Conservation (phyloP, 2,797 vertebrate species). For the Notolepis coatsorum region DNA sequence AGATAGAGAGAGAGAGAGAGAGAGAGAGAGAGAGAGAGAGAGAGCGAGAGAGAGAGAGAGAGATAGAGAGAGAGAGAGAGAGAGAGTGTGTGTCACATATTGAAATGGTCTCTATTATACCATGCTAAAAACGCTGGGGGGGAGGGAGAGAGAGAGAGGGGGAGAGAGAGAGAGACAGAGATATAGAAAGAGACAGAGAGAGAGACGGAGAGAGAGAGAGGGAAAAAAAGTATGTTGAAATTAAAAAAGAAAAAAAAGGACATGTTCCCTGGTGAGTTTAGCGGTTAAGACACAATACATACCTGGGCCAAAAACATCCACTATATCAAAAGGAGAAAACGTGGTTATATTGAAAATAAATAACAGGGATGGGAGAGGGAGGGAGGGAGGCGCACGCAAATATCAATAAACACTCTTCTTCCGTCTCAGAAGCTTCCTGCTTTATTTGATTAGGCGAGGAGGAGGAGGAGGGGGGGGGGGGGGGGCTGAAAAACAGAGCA, state of each 20-base stretch:
- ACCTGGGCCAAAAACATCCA: slow-evolving; percentile 38
- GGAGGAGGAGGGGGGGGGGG: slow-evolving; percentile 57
- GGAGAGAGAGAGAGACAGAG: too few relatives aligned
- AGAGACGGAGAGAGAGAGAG: too few relatives aligned
- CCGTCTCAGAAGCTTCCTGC: slow-evolving; percentile 95
- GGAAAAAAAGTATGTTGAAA: slow-evolving; percentile 15
- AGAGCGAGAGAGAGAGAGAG: slow-evolving; percentile 27
- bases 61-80: too few relatives aligned
- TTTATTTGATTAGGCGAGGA: slow-evolving; percentile 97
- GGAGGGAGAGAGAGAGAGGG: too few relatives aligned
- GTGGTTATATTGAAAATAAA: slow-evolving; percentile 75
- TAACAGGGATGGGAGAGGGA: slow-evolving; percentile 72
- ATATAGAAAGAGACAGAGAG: too few relatives aligned
- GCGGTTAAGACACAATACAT: slow-evolving; percentile 24
- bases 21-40: too few relatives aligned
- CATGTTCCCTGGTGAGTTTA: slow-evolving; percentile 14
- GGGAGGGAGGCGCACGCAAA: slow-evolving; percentile 78
- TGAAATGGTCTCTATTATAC: too few relatives aligned
- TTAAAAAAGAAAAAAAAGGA: too few relatives aligned
- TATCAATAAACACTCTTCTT: slow-evolving; percentile 96
- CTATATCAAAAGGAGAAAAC: slow-evolving; percentile 48
- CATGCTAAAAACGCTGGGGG: slow-evolving; percentile 31
- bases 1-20: neutral
- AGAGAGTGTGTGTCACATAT: too few relatives aligned
- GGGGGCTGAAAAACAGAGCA: slow-evolving; percentile 89